These are phyloP conservation scores for Alosa sapidissima DNA, from an alignment of 2,797 vertebrate species.

Conservation along the genomic window DNA sequence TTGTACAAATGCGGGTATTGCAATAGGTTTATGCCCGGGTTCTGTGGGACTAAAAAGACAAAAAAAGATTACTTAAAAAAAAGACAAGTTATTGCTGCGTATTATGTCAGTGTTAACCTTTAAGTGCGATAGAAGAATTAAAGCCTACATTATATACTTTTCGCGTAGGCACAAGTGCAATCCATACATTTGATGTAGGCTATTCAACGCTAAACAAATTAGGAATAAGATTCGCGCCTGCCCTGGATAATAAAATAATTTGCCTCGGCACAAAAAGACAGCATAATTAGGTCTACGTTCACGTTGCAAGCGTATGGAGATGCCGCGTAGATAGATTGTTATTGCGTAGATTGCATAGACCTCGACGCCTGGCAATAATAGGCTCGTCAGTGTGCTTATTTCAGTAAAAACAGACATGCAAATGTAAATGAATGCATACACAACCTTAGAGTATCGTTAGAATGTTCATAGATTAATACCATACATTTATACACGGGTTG, in stretches of 20 bases:
- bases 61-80: not conserved
- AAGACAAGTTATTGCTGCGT: not conserved
- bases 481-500: not conserved
- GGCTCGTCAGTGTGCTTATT: not conserved
- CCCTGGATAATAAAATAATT: not conserved
- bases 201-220: no score
- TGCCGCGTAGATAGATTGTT: no score
- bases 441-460: not conserved
- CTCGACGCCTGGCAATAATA: not conserved
- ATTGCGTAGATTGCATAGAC: no score
- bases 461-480: not conserved
- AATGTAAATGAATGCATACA: not conserved
- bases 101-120: not conserved
- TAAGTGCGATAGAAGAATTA: not conserved
- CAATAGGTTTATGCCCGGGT: conserved; percentile 55
- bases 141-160: no score
- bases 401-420: not conserved
- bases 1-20: conserved; percentile 61
- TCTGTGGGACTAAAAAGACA: conserved; percentile 54
- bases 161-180: no score
- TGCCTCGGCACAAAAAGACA: no score
- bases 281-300: no score
- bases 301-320: no score
- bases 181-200: no score
- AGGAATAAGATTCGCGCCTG: no score